These are phyloP conservation scores for Pangasius macronema DNA, from an alignment of 2,797 vertebrate species.

Conservation along the genomic window DNA sequence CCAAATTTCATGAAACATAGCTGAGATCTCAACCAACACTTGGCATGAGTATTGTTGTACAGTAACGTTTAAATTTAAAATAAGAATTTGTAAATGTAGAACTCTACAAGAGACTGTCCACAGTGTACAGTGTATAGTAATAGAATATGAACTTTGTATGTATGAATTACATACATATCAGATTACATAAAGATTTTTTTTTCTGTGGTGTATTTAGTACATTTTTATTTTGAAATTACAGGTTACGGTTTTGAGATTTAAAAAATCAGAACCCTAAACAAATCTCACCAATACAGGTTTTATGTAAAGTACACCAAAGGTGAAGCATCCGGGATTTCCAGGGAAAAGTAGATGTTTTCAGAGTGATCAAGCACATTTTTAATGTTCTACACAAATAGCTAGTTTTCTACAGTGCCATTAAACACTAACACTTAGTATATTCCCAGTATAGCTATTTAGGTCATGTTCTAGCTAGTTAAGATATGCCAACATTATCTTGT, in stretches of 20 bases:
- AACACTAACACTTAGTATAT: background rate
- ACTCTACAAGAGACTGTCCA: background rate
- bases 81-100: background rate
- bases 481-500: background rate
- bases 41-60: background rate
- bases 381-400: background rate
- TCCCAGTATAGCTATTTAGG: background rate
- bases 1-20: background rate
- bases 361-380: background rate
- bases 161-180: background rate
- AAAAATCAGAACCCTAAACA: background rate
- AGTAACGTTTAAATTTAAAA: background rate
- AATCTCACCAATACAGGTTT: background rate
- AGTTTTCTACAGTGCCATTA: background rate
- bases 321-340: background rate
- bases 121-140: background rate
- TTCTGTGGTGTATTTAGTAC: no score
- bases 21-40: background rate
- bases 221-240: background rate
- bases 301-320: background rate
- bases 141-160: background rate
- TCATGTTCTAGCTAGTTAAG: background rate
- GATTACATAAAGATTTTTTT: background rate
- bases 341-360: background rate
- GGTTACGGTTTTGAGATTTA: background rate